Percentiles rank a stretch among this genome's conserved stretches.
phyloP scores from a whole-genome alignment of 2,797 vertebrate species.

The Tamandua tetradactyla region DNA sequence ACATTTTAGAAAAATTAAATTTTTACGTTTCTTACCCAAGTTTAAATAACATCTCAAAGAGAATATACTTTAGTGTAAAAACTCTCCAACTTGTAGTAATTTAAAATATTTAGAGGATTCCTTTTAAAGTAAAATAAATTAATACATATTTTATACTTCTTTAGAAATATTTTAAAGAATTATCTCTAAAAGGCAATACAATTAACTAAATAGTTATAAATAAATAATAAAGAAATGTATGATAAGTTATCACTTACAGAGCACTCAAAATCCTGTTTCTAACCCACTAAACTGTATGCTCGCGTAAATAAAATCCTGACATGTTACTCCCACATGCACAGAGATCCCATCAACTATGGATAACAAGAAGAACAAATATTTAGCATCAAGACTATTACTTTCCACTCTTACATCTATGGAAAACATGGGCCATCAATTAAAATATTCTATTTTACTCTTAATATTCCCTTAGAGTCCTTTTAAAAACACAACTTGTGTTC shows the following conservation, averaged over 20 bases:
- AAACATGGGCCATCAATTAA: background rate
- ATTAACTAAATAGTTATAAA: background rate
- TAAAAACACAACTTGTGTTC: background rate
- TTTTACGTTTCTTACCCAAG: background rate
- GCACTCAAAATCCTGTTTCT: background rate
- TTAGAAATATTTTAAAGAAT: slow-evolving; percentile 27
- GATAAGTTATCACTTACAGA: background rate
- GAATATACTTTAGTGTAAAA: background rate
- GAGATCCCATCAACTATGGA: background rate
- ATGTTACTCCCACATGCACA: background rate
- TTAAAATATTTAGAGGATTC: background rate
- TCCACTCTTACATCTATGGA: background rate
- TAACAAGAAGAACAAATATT: background rate
- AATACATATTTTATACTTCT: background rate
- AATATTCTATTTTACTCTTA: background rate
- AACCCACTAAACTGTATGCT: background rate
- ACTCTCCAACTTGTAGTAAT: background rate
- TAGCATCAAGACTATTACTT: background rate
- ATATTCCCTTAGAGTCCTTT: background rate
- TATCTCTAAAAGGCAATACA: background rate
- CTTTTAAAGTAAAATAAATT: background rate
- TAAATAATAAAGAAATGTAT: background rate
- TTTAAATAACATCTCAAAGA: background rate
- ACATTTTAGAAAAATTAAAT: background rate
- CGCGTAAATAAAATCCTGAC: background rate